phyloP scores from a whole-genome alignment of 2,113 vertebrate species.

The Acrocephalus arundinaceus region DNA sequence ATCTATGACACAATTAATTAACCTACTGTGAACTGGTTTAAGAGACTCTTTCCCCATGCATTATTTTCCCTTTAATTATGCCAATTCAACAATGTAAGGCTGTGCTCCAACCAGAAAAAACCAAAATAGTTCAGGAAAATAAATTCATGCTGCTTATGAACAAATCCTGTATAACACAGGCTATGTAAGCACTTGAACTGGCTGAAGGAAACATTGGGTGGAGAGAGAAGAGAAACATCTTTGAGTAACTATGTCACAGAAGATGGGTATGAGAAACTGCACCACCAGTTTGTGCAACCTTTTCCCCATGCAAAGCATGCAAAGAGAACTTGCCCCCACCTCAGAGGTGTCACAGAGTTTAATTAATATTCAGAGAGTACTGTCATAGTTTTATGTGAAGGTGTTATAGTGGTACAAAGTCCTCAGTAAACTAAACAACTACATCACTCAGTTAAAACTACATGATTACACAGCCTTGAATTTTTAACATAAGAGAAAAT shows the following conservation, averaged over 20 bases:
- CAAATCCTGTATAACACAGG: not conserved
- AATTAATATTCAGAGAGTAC: not conserved
- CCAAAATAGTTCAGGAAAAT: not conserved
- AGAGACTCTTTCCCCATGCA: not conserved
- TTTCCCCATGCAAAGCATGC: not conserved
- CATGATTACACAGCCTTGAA: not conserved
- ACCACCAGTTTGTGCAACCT: not conserved
- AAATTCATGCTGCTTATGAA: not conserved
- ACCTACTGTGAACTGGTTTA: not conserved
- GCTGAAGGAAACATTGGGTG: not conserved
- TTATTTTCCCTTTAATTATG: not conserved
- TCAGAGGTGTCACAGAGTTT: not conserved
- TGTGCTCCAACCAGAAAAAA: not conserved
- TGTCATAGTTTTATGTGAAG: not conserved
- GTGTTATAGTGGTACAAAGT: not conserved
- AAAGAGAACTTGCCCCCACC: not conserved
- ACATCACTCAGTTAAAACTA: not conserved
- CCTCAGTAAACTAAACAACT: not conserved
- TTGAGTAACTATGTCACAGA: not conserved
- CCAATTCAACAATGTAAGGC: not conserved
- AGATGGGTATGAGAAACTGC: not conserved
- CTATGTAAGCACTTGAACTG: not conserved
- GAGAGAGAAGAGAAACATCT: not conserved
- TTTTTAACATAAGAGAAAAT: not conserved
- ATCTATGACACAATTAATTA: not conserved